phyloP scores from a whole-genome alignment of 2,888 invertebrate species.

The Nomada flava region DNA sequence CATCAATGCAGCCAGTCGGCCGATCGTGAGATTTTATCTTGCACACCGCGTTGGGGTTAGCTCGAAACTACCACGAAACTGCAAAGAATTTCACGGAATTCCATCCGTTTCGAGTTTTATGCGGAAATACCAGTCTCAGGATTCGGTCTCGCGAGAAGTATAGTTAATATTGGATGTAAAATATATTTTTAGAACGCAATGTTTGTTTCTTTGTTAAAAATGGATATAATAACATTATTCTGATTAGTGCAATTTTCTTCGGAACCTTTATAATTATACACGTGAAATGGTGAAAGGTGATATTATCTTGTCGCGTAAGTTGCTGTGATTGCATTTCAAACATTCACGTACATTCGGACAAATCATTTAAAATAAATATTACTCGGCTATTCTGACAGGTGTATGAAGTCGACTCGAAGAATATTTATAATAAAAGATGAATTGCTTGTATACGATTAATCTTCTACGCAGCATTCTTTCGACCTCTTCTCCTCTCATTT shows the following conservation, averaged over 20 bases:
- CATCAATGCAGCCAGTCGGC: conserved; percentile 24
- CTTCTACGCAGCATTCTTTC: neutral
- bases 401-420: neutral
- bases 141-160: neutral
- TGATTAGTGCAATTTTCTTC: too few species aligned
- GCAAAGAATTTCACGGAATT: neutral
- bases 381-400: neutral
- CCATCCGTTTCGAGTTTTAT: neutral
- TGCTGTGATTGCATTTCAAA: neutral
- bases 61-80: conserved; percentile 7
- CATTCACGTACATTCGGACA: neutral
- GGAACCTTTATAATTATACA: too few species aligned
- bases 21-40: conserved; percentile 36
- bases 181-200: neutral
- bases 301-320: too few species aligned
- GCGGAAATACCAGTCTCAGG: neutral
- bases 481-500: neutral
- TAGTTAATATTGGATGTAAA: neutral
- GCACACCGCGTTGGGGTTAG: neutral
- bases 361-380: conserved; percentile 2
- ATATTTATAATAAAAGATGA: conserved; percentile 19
- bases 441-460: conserved; percentile 4
- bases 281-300: too few species aligned
- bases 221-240: too few species aligned
- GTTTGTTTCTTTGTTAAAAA: too few species aligned